These are phyloP conservation scores for Liopterus haemorrhoidalis DNA, from an alignment of 2,888 invertebrate species.

Conservation along the genomic window DNA sequence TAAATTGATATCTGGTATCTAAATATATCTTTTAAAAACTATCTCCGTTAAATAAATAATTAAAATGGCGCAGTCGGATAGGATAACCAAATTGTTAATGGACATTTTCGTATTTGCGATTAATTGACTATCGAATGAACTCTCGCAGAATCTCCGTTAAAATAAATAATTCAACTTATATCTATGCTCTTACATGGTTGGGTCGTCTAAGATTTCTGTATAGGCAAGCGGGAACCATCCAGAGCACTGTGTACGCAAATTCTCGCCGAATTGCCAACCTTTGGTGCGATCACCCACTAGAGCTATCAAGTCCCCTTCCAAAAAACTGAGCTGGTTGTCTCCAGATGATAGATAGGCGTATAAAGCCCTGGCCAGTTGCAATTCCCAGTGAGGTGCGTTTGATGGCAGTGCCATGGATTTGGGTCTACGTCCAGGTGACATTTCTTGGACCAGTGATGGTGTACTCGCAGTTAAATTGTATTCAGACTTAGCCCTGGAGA, in stretches of 20 bases:
- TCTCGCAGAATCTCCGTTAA: no score
- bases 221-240: conserved; percentile 97
- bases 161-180: no score
- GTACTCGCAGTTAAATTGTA: conserved; percentile 74
- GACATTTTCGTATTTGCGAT: conserved; percentile 1
- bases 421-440: conserved; percentile 51
- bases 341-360: conserved; percentile 86
- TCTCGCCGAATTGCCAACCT: conserved; percentile 97
- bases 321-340: conserved; percentile 87
- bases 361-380: conserved; percentile 74
- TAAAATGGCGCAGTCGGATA: no score
- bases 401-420: conserved; percentile 59
- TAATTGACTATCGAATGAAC: not conserved
- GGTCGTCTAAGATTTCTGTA: conserved; percentile 71
- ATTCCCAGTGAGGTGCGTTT: conserved; percentile 57
- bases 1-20: no score
- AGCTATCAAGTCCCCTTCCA: conserved; percentile 83
- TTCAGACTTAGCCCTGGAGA: conserved; percentile 81
- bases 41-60: no score
- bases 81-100: no score
- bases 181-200: conserved; percentile 57
- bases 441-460: conserved; percentile 64
- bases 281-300: conserved; percentile 86
- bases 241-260: conserved; percentile 80
- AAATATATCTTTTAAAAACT: no score